Evolutionary conservation across 2,113 vertebrate genomes (phyloP).

Genomic region (Thalassarche chlororhynchos): DNA sequence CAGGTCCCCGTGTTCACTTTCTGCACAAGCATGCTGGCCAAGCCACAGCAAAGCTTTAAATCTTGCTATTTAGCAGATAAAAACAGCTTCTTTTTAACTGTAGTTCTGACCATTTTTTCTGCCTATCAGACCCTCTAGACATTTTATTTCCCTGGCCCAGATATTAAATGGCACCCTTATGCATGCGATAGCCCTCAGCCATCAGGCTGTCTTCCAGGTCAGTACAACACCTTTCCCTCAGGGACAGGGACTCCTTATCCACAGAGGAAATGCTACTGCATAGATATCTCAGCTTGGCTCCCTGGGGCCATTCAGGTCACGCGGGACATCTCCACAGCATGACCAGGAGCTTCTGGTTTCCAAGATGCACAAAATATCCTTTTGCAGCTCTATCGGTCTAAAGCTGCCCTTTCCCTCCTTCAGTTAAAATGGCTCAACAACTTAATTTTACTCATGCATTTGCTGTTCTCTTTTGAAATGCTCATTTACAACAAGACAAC

Average conservation of each 20-base stretch:
- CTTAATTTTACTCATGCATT: not conserved
- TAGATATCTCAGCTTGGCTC: not conserved
- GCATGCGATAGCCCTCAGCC: not conserved
- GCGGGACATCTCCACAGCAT: not conserved
- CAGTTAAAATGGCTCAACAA: not conserved
- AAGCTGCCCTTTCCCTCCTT: not conserved
- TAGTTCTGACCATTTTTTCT: not conserved
- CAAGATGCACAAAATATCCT: not conserved
- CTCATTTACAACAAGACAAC: not conserved
- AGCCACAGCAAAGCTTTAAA: not conserved
- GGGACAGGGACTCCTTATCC: not conserved
- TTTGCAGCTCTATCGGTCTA: not conserved
- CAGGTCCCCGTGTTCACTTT: not conserved
- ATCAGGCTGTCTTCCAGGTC: not conserved
- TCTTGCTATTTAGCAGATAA: not conserved
- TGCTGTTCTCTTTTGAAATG: not conserved
- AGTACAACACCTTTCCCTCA: not conserved
- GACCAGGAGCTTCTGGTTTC: not conserved
- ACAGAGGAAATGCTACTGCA: accelerated
- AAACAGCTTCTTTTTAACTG: not conserved
- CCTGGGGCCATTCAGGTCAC: not conserved
- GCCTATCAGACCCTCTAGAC: not conserved
- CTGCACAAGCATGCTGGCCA: not conserved
- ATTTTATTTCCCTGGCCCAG: not conserved
- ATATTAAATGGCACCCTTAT: not conserved